A percentile compares a stretch with the other conserved stretches of the same genome.
These are phyloP conservation scores for Parnassius glacialis DNA, from an alignment of 2,888 invertebrate species.

Conservation along the genomic window DNA sequence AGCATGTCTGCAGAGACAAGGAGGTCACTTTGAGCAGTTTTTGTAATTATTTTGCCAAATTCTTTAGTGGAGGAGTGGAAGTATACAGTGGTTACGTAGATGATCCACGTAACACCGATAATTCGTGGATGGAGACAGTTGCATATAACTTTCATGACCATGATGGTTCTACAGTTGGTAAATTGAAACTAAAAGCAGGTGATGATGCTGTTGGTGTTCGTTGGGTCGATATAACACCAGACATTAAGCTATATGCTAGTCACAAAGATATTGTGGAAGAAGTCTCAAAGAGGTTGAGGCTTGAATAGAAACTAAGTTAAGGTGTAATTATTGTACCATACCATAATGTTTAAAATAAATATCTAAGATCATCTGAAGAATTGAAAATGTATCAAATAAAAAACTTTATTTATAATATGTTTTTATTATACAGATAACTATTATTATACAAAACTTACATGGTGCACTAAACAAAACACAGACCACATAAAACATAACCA, in stretches of 20 bases:
- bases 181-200: constrained; percentile 89
- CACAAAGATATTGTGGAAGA: constrained; percentile 88
- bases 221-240: constrained; percentile 90
- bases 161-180: constrained; percentile 84
- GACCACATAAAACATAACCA: not conserved
- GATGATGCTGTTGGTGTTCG: constrained; percentile 93
- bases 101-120: constrained; percentile 98
- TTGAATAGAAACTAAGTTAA: constrained; percentile 1
- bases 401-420: constrained; percentile 3
- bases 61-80: constrained; percentile 86
- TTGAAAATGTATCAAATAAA: not conserved
- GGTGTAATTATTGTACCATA: no score
- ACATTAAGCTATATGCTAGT: constrained; percentile 92
- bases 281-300: constrained; percentile 72
- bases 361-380: constrained; percentile 7
- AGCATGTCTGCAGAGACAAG: no score
- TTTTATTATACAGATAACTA: constrained; percentile 7
- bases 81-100: constrained; percentile 96
- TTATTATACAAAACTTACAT: constrained; percentile 1
- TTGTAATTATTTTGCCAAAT: no score
- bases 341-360: no score
- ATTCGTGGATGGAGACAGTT: constrained; percentile 99
- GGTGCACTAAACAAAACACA: not conserved
- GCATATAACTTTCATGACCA: constrained; percentile 97
- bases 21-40: no score